phyloP scores from a whole-genome alignment of 2,888 invertebrate species.

The Pammene fasciana region DNA sequence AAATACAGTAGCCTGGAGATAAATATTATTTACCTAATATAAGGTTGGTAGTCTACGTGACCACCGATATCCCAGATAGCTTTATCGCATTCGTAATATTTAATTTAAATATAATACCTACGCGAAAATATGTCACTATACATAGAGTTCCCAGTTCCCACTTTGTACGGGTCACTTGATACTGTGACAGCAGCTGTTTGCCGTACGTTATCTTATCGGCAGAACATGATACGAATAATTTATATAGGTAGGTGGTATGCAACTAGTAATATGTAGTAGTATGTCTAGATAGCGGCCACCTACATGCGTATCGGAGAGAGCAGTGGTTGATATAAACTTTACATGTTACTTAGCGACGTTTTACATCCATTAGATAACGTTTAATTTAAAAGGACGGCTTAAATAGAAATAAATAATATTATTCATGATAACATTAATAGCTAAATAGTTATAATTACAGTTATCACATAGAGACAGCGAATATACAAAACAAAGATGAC shows the following conservation, averaged over 20 bases:
- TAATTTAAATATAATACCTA: constrained; percentile 31
- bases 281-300: constrained; percentile 17
- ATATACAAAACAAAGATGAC: constrained; percentile 38
- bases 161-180: constrained; percentile 49
- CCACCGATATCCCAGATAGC: constrained; percentile 27
- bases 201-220: constrained; percentile 53
- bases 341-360: not conserved
- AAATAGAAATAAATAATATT: not conserved
- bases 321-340: constrained; percentile 11
- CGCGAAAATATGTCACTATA: constrained; percentile 27
- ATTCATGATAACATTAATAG: not conserved
- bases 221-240: constrained; percentile 46
- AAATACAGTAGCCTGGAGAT: constrained; percentile 30
- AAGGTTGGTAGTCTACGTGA: constrained; percentile 40
- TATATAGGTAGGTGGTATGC: constrained; percentile 36
- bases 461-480: constrained; percentile 35
- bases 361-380: not conserved
- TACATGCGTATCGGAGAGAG: constrained; percentile 19
- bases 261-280: constrained; percentile 35
- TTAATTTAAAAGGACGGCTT: no score
- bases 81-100: constrained; percentile 43
- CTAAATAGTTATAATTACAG: constrained; percentile 8
- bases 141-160: constrained; percentile 22
- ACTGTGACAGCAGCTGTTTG: constrained; percentile 56
- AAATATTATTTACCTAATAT: constrained; percentile 32